These are phyloP conservation scores for Lepeophtheirus nordmannii DNA, from an alignment of 2,888 invertebrate genomes.

Conservation along the genomic window DNA sequence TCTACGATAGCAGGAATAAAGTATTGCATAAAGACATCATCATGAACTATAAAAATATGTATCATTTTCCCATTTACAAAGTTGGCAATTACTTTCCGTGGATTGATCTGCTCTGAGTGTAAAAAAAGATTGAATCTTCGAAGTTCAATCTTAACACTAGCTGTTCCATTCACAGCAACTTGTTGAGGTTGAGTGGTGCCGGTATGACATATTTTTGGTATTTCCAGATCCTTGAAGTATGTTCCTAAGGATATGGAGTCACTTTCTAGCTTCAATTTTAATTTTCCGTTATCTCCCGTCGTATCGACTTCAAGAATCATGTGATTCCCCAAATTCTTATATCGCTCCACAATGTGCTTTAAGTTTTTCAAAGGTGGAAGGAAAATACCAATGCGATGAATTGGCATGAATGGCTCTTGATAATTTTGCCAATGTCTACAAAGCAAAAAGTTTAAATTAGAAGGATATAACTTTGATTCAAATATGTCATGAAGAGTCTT, in stretches of 20 bases:
- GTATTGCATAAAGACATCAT: conserved; percentile 58
- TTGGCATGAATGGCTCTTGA: background rate
- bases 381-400: background rate
- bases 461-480: too few species aligned
- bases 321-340: conserved; percentile 12
- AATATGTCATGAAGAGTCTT: background rate
- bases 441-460: too few species aligned
- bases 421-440: background rate
- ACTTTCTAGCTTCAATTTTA: conserved; percentile 7
- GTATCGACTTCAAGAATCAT: background rate
- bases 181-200: background rate
- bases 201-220: background rate
- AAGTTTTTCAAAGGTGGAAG: conserved; percentile 14
- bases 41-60: conserved; percentile 54
- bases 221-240: background rate
- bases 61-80: conserved; percentile 56
- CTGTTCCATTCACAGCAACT: background rate
- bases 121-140: conserved; percentile 62
- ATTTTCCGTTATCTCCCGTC: background rate
- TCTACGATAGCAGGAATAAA: conserved; percentile 51
- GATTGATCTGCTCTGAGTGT: conserved; percentile 57
- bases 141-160: conserved; percentile 51
- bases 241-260: background rate
- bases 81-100: conserved; percentile 47
- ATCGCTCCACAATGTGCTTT: conserved; percentile 16